phyloP scores from a whole-genome alignment of 2,888 invertebrate genomes.

The Coenonympha arcania region DNA sequence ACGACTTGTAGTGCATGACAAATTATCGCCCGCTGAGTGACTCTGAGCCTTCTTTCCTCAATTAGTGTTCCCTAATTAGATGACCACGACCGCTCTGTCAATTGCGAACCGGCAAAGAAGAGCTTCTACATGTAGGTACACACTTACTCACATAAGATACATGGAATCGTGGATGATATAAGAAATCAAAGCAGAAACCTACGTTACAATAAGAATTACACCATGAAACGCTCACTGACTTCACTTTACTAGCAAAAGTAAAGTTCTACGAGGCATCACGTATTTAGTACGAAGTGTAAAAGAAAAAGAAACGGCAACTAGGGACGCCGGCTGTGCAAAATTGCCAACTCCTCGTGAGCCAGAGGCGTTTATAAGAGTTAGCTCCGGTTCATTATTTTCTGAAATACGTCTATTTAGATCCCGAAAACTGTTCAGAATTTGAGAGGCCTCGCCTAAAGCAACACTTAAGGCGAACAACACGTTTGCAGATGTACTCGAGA shows the following conservation, averaged over 20 bases:
- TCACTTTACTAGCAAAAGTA: not conserved
- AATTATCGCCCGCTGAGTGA: too few relatives aligned
- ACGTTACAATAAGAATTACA: not conserved
- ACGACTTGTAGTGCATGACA: too few relatives aligned
- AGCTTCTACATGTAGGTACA: too few relatives aligned
- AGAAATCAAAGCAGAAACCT: too few relatives aligned
- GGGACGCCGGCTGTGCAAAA: conserved; percentile 62
- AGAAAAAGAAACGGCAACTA: conserved; percentile 14
- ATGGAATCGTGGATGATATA: too few relatives aligned
- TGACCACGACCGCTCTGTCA: too few relatives aligned
- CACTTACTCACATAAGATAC: too few relatives aligned
- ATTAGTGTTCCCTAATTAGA: too few relatives aligned
- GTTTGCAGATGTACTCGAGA: not conserved
- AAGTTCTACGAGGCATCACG: conserved; percentile 1
- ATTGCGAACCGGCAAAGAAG: too few relatives aligned
- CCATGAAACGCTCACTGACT: not conserved
- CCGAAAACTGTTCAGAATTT: conserved; percentile 12
- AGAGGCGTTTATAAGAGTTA: conserved; percentile 52
- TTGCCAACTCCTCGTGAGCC: conserved; percentile 55
- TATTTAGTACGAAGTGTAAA: conserved; percentile 11
- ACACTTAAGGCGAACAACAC: conserved; percentile 7
- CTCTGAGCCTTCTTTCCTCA: too few relatives aligned
- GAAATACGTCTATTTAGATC: conserved; percentile 37
- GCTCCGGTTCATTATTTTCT: conserved; percentile 61
- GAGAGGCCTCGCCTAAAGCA: conserved; percentile 6